Percentiles rank a stretch among this genome's conserved stretches.
phyloP scores from a whole-genome alignment of 1,140 invertebrate genomes.

The Heterodera schachtii region DNA sequence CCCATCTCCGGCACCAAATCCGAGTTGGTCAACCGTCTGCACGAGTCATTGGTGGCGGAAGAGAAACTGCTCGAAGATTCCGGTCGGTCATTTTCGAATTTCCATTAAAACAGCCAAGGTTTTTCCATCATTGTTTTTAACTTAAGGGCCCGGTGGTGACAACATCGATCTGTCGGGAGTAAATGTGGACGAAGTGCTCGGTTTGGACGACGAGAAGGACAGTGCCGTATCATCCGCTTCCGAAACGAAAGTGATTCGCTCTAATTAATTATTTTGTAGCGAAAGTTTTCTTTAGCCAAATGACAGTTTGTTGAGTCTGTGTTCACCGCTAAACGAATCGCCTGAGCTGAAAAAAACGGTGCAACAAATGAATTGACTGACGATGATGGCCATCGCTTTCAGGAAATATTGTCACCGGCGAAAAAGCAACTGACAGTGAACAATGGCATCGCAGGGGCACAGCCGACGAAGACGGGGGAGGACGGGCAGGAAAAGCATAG shows the following conservation, averaged over 20 bases:
- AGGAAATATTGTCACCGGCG: not conserved
- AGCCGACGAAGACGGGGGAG: not conserved
- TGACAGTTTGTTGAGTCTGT: slow-evolving; percentile 11
- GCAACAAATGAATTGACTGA: not conserved
- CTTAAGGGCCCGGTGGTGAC: slow-evolving; percentile 24
- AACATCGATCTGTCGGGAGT: slow-evolving; percentile 33
- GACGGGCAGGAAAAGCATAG: not conserved
- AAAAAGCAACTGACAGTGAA: not conserved
- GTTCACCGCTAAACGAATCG: not conserved
- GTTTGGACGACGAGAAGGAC: slow-evolving; percentile 36
- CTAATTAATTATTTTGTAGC: not conserved
- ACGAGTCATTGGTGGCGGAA: slow-evolving; percentile 41
- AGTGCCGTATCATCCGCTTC: slow-evolving; percentile 10
- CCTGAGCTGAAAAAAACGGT: not conserved
- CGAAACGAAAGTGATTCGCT: not conserved
- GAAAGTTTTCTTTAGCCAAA: not conserved
- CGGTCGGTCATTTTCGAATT: slow-evolving; percentile 12
- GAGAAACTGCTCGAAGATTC: slow-evolving; percentile 44
- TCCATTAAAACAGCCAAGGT: too few relatives aligned
- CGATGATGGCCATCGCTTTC: not conserved
- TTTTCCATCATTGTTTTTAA: too few relatives aligned
- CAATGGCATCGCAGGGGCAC: not conserved
- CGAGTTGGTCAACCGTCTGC: slow-evolving; percentile 41
- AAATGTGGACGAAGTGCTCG: slow-evolving; percentile 38
- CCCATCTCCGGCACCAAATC: slow-evolving; percentile 37